Evolutionary conservation across 1,140 invertebrate genomes (phyloP).

Genomic region (Babylonia areolata): DNA sequence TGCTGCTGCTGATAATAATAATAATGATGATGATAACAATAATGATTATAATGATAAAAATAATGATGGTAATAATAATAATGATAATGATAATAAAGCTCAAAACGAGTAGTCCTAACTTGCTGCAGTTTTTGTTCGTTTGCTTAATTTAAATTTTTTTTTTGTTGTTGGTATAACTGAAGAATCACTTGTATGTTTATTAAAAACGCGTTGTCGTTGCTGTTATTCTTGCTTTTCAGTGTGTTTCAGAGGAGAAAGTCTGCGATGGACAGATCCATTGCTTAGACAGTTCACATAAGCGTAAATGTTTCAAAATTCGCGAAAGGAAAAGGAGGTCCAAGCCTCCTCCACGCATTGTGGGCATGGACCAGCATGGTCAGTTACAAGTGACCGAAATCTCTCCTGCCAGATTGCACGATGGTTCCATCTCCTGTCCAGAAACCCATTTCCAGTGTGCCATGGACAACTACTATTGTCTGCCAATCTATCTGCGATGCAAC

Average conservation of each 20-base stretch:
- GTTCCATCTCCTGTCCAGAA: conserved; percentile 9
- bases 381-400: background rate
- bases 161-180: too few relatives aligned
- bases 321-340: background rate
- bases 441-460: conserved; percentile 16
- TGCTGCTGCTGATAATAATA: too few relatives aligned
- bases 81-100: too few relatives aligned
- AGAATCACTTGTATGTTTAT: too few relatives aligned
- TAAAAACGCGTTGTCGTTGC: background rate
- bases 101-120: too few relatives aligned
- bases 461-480: conserved; percentile 2
- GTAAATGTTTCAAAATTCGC: background rate
- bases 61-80: too few relatives aligned
- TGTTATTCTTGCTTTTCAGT: background rate
- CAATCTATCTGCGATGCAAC: conserved; percentile 9
- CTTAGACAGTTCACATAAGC: background rate
- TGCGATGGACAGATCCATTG: background rate
- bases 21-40: too few relatives aligned
- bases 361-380: background rate
- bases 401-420: background rate
- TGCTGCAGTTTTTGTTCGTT: too few relatives aligned
- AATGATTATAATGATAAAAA: too few relatives aligned
- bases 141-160: too few relatives aligned
- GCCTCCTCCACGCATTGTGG: background rate
- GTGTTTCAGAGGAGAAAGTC: background rate